Evolutionary conservation across 1,140 invertebrate genomes (phyloP).

Genomic region (Eupristina koningsbergeri): DNA sequence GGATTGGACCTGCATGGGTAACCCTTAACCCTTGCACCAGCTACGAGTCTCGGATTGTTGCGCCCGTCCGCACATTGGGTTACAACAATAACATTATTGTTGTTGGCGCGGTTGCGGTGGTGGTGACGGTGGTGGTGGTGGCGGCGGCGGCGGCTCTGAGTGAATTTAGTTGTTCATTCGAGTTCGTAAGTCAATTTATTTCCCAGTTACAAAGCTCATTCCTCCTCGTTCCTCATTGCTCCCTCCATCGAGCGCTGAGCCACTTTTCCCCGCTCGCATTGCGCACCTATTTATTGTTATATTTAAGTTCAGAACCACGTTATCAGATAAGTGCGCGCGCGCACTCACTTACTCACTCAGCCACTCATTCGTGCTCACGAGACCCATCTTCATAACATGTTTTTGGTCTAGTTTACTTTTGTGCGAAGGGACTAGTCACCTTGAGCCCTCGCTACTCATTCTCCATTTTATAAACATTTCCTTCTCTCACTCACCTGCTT

Average conservation of each 20-base stretch:
- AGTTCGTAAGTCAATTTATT: slow-evolving; percentile 12
- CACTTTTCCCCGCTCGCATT: background rate
- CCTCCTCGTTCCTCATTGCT: background rate
- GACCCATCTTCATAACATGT: background rate
- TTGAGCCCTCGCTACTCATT: background rate
- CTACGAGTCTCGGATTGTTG: background rate
- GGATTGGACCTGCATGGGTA: background rate
- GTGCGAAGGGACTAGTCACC: background rate
- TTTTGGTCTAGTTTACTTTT: background rate
- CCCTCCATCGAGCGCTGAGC: background rate
- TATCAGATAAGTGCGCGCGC: background rate
- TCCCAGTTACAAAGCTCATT: too few species aligned
- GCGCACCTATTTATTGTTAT: background rate
- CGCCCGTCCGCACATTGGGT: background rate
- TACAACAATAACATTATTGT: too few species aligned
- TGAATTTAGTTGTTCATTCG: slow-evolving; percentile 15
- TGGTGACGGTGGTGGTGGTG: too few species aligned
- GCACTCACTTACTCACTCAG: too few species aligned
- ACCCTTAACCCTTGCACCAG: background rate
- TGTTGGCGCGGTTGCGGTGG: too few species aligned
- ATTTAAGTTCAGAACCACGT: background rate
- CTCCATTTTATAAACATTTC: background rate
- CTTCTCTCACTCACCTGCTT: too few species aligned
- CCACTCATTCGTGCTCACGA: background rate
- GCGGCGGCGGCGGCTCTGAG: background rate